phyloP scores from a whole-genome alignment of 2,888 invertebrate species.

The Penaeus monodon region DNA sequence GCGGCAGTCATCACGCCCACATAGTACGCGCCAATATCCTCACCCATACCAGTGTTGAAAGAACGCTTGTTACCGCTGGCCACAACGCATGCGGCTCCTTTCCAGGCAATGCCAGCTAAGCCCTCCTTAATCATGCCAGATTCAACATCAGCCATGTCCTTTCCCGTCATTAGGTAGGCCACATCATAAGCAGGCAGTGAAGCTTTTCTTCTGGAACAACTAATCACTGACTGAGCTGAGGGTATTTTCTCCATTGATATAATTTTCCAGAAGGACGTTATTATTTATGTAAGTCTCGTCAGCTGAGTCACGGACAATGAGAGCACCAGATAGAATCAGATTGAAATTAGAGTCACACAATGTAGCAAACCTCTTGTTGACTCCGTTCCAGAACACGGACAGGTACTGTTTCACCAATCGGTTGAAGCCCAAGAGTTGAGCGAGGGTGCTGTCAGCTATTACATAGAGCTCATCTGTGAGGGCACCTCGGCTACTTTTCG shows the following conservation, averaged over 20 bases:
- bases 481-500: background rate
- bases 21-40: slow-evolving; percentile 64
- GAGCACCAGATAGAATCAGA: background rate
- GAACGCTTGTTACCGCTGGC: slow-evolving; percentile 10
- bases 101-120: slow-evolving; percentile 62
- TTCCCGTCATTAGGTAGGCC: slow-evolving; percentile 60
- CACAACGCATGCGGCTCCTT: slow-evolving; percentile 58
- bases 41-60: slow-evolving; percentile 52
- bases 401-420: background rate
- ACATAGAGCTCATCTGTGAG: slow-evolving; percentile 59
- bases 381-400: background rate
- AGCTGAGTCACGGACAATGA: background rate
- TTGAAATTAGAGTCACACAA: background rate
- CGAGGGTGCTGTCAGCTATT: background rate
- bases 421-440: background rate
- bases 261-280: background rate
- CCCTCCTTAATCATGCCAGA: slow-evolving; percentile 33
- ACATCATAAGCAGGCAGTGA: slow-evolving; percentile 48
- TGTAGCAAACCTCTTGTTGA: background rate
- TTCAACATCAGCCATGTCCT: slow-evolving; percentile 49
- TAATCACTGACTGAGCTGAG: slow-evolving; percentile 55
- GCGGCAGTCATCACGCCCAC: slow-evolving; percentile 64
- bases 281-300: background rate
- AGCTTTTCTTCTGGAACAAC: slow-evolving; percentile 51
- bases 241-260: slow-evolving; percentile 49